Percentiles rank a stretch among this genome's conserved stretches.
These are phyloP conservation scores for Pyrrhia umbra DNA, from an alignment of 2,888 invertebrate species.

Conservation along the genomic window DNA sequence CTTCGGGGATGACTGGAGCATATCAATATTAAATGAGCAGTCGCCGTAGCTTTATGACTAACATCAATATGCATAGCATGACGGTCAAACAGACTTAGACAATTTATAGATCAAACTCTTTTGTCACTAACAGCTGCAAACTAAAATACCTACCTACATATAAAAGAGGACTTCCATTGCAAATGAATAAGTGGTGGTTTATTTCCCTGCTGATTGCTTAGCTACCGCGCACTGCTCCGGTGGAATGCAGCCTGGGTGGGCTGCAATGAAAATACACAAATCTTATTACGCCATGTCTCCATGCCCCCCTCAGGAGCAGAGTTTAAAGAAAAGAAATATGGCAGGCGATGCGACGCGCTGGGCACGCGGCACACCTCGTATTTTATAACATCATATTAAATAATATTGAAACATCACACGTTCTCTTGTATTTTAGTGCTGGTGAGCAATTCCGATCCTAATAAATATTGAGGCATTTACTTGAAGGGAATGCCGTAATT, in stretches of 20 bases:
- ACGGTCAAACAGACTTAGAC: not conserved
- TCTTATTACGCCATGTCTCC: too few species aligned
- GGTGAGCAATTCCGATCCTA: not conserved
- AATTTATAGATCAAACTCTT: not conserved
- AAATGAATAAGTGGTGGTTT: not conserved
- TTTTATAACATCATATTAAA: too few species aligned
- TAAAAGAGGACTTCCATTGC: not conserved
- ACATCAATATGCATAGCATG: slow-evolving; percentile 14
- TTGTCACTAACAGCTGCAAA: not conserved
- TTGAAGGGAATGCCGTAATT: not conserved
- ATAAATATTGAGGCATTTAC: not conserved
- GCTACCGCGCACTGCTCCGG: not conserved
- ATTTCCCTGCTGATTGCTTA: not conserved
- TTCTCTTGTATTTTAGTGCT: not conserved
- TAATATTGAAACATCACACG: not conserved
- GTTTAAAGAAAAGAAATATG: too few species aligned
- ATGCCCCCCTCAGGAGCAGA: too few species aligned
- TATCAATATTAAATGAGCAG: slow-evolving; percentile 28
- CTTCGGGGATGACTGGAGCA: slow-evolving; percentile 13
- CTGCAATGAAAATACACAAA: too few species aligned
- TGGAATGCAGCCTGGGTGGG: not conserved
- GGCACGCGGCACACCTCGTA: too few species aligned
- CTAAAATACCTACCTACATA: not conserved
- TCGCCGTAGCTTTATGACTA: slow-evolving; percentile 11
- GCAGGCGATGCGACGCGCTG: too few species aligned